Conservation (phyloP, 1,140 invertebrate genomes). For the Halyomorpha halys region DNA sequence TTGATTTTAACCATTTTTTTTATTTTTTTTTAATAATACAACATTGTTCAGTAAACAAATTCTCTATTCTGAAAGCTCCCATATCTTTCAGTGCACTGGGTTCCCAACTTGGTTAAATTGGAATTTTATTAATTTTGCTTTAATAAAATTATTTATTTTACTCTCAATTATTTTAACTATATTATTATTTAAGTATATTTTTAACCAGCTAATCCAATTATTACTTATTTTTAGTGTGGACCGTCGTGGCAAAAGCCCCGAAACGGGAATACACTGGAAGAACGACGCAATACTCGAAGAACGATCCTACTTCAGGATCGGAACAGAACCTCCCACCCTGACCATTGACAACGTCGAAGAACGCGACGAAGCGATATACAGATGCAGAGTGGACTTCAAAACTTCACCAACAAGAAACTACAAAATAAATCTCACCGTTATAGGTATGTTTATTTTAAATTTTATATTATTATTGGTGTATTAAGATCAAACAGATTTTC, state of each 20-base stretch:
- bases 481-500: too few species aligned
- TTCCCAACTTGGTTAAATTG: too few species aligned
- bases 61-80: too few species aligned
- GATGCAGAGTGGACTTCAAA: constrained; percentile 69
- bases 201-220: neutral
- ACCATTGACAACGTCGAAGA: constrained; percentile 51
- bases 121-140: too few species aligned
- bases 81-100: too few species aligned
- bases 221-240: constrained; percentile 36
- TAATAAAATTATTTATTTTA: too few species aligned
- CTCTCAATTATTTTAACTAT: too few species aligned
- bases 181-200: too few species aligned
- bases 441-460: constrained; percentile 56
- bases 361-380: constrained; percentile 59
- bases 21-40: too few species aligned
- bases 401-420: constrained; percentile 70
- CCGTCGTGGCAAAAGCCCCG: constrained; percentile 38
- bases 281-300: constrained; percentile 42
- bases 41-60: too few species aligned
- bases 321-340: constrained; percentile 48
- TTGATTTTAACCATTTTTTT: too few species aligned
- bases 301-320: constrained; percentile 43
- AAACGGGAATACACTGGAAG: constrained; percentile 40
- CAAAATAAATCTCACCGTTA: constrained; percentile 64
- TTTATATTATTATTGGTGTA: too few species aligned